Evolutionary conservation across 2,113 vertebrate genomes (phyloP), one percentile per base, ranked within the genome.

Genomic region (Agapornis roseicollis): DNA sequence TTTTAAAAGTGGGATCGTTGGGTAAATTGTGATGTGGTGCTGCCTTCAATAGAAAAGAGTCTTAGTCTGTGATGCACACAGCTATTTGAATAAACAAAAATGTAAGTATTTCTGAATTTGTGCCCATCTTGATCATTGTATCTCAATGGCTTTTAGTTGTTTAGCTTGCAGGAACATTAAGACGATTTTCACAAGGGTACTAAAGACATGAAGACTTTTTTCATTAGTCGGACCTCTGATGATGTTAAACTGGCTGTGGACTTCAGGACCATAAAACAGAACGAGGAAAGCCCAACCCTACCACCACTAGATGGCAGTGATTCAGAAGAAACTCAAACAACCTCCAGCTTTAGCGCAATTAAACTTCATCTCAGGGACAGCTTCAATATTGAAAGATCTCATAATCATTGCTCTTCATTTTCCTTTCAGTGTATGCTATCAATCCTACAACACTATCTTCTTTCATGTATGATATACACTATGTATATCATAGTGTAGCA

Each of bases 281-380:
- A 44, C 3, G 24, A 15, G 7, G 33, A 68, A 37, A 46, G 0
- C 8, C 50, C 27, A 53, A 49, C 7, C 13, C 23, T 88, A 35
- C 61, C 35, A 73, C 98, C 98, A 96, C 98, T 98, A 98, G 98
- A 93, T 98, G 98, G 97, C 98, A 97, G 85, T 95, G 83, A 97
- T 82, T 95, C 47, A 94, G 97, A 97, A 96, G 82, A 95, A 93
- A 94, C 39, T 25, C 44, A 60, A 64, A 88, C 6, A 39, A 23
- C 33, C 20, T 41, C 74, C 56, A 39, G n/a, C 58, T 72, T 88
- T 56, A 72, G 53, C 41, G 46, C 16, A 49, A 39, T 37, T 56
- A 85, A 82, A 85, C 5, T 7, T 52, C 23, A 10, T 29, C 42
- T 50, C 52, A 58, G 35, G 18, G 46, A 60, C 10, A 70, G 5